Conservation (phyloP, 2,888 invertebrate genomes). For the Lepidocyrtoides sp. region DNA sequence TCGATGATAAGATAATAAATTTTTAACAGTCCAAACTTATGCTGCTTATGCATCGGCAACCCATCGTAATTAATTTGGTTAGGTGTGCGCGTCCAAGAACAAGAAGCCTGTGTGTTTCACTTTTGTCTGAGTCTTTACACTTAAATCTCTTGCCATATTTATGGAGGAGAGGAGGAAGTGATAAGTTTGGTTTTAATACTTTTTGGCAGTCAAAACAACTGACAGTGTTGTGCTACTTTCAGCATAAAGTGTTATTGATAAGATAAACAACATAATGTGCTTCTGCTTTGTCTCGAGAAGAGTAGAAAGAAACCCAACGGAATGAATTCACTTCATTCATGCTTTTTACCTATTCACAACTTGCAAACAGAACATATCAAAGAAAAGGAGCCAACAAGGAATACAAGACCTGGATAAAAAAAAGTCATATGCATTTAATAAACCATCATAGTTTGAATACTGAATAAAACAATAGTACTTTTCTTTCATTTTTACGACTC, state of each 20-base stretch:
- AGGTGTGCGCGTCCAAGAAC: background rate
- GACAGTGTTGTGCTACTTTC: conserved; percentile 57
- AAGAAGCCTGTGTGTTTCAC: conserved; percentile 4
- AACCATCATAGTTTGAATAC: no score
- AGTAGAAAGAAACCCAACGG: background rate
- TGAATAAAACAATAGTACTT: no score
- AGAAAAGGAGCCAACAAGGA: no score
- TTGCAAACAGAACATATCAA: background rate
- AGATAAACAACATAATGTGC: conserved; percentile 35
- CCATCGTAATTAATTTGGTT: conserved; percentile 29
- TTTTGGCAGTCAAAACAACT: conserved; percentile 55
- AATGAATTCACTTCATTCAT: background rate
- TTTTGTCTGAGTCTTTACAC: background rate
- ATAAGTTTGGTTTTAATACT: conserved; percentile 52
- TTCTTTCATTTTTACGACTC: no score
- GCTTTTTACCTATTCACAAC: background rate
- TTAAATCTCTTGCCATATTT: background rate
- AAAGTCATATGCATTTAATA: no score
- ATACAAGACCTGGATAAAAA: no score
- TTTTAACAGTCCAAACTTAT: conserved; percentile 12
- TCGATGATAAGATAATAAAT: conserved; percentile 46
- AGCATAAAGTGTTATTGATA: conserved; percentile 23
- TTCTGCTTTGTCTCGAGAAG: background rate
- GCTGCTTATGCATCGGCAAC: background rate
- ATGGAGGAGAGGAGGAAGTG: conserved; percentile 34